phyloP scores from a whole-genome alignment of 2,888 invertebrate species.

The Dioctria linearis region DNA sequence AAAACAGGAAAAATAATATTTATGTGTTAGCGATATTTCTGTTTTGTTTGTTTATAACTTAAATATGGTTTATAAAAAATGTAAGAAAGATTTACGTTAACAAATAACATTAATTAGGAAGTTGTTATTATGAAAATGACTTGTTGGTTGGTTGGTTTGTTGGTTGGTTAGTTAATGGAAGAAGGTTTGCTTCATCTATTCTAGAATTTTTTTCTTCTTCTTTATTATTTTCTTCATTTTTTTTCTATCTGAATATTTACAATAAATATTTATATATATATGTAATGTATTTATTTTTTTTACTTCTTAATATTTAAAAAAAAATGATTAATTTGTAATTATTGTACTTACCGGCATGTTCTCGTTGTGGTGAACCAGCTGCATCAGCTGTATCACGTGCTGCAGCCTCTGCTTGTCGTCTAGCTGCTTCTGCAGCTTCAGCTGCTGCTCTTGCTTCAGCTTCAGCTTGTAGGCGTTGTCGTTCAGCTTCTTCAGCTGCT shows the following conservation, averaged over 20 bases:
- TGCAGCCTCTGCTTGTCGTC: constrained; percentile 67
- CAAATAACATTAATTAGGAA: constrained; percentile 40
- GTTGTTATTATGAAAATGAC: constrained; percentile 13
- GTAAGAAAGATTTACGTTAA: constrained; percentile 3
- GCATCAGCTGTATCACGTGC: constrained; percentile 68
- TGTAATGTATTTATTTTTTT: background rate
- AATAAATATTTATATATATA: constrained; percentile 3
- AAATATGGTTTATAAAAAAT: constrained; percentile 22
- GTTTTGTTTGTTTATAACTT: background rate
- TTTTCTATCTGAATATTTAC: constrained; percentile 32
- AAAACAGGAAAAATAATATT: constrained; percentile 51
- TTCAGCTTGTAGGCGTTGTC: constrained; percentile 76
- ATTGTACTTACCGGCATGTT: constrained; percentile 66
- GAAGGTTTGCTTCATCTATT: constrained; percentile 10
- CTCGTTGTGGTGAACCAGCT: constrained; percentile 66
- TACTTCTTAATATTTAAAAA: background rate
- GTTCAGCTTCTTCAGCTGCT: constrained; percentile 86
- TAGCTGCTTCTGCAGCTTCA: constrained; percentile 72
- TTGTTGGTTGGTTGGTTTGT: no score
- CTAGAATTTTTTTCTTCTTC: constrained; percentile 30
- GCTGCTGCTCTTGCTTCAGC: constrained; percentile 73
- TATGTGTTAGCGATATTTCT: constrained; percentile 38
- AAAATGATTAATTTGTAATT: background rate
- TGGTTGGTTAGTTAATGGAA: constrained; percentile 20
- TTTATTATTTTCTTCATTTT: constrained; percentile 16